Conservation (phyloP, 1,140 invertebrate species). For the Meloidogyne floridensis region DNA sequence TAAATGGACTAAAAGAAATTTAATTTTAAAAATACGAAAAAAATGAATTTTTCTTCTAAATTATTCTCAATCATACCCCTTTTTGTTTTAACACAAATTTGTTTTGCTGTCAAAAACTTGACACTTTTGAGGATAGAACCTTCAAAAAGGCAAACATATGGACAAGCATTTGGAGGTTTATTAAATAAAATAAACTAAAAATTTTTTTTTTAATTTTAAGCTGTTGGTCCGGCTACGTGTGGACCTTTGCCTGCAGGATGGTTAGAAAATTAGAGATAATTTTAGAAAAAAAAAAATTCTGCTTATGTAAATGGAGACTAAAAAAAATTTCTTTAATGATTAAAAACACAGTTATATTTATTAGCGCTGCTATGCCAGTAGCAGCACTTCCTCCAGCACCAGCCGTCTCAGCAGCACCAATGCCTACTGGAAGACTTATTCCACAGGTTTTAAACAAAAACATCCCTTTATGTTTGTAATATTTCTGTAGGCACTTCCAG, state of each 20-base stretch:
- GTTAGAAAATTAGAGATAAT: background rate
- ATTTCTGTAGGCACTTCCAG: slow-evolving; percentile 51
- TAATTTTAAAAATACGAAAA: background rate
- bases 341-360: too few species aligned
- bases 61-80: background rate
- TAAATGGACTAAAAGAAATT: too few species aligned
- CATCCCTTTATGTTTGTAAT: background rate
- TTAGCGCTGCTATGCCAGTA: slow-evolving; percentile 1
- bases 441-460: slow-evolving; percentile 42
- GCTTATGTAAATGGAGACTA: too few species aligned
- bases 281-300: too few species aligned
- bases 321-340: too few species aligned
- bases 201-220: background rate
- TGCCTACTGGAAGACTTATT: slow-evolving; percentile 57
- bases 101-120: background rate
- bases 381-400: slow-evolving; percentile 32
- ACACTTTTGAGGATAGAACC: background rate
- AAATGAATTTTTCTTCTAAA: background rate
- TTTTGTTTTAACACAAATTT: background rate
- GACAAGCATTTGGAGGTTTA: slow-evolving; percentile 8
- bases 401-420: slow-evolving; percentile 42
- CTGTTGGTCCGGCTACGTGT: background rate
- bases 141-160: slow-evolving; percentile 5
- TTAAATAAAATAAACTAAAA: background rate
- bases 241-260: background rate